A percentile compares a stretch with the other conserved stretches of the same genome.
Evolutionary conservation across 2,888 invertebrate species (phyloP).

Genomic region (Cepaea hortensis): DNA sequence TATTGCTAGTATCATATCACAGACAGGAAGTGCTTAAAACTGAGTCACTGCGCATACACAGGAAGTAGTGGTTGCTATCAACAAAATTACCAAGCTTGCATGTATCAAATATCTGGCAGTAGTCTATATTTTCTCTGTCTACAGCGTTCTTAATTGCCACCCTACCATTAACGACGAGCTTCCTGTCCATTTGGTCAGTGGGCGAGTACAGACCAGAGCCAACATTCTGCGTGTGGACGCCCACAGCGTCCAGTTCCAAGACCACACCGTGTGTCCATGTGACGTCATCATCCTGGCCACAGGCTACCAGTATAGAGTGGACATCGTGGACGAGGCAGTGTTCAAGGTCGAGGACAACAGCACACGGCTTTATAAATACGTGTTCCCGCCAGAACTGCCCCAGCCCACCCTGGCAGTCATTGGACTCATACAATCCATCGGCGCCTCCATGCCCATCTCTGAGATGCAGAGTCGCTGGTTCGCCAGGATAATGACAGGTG

Average conservation of each 20-base stretch:
- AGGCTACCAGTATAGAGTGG: conserved; percentile 76
- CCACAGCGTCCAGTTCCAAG: conserved; percentile 69
- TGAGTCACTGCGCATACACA: no score
- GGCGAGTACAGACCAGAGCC: conserved; percentile 71
- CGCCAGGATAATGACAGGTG: conserved; percentile 67
- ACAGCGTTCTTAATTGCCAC: conserved; percentile 70
- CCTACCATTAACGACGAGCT: conserved; percentile 77
- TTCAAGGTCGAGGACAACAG: conserved; percentile 69
- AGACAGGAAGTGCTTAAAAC: no score
- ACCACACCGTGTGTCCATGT: conserved; percentile 66
- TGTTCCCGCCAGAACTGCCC: conserved; percentile 73
- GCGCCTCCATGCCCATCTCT: conserved; percentile 77
- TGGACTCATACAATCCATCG: conserved; percentile 77
- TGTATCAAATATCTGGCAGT: no score
- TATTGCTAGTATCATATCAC: no score
- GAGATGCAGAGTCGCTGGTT: conserved; percentile 76
- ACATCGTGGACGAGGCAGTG: conserved; percentile 67
- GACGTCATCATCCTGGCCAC: conserved; percentile 76
- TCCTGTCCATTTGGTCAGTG: conserved; percentile 76
- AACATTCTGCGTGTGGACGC: conserved; percentile 67
- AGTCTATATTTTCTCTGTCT: background rate
- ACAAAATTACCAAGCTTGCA: no score
- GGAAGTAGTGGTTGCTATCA: no score
- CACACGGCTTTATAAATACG: conserved; percentile 75
- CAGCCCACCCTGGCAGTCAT: conserved; percentile 73